phyloP scores from a whole-genome alignment of 53 echinoderm and acorn worm genomes.

The Antedon mediterranea region DNA sequence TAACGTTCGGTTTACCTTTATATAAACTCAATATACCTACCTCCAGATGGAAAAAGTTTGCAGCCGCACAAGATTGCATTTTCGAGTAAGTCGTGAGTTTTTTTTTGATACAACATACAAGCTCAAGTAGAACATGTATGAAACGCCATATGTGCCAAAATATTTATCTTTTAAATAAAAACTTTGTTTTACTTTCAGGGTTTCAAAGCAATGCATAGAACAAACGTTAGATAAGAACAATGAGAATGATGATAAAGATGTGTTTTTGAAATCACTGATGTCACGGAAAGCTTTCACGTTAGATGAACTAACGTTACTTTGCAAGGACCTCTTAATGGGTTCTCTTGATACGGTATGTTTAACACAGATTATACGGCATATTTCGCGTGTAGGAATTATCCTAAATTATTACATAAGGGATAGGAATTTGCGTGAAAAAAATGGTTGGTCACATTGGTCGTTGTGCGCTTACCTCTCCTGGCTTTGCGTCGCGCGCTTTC shows the following conservation, averaged over 20 bases:
- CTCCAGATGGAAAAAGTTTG: constrained; percentile 67
- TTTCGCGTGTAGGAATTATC: too few species aligned
- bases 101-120: too few species aligned
- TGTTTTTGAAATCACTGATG: neutral
- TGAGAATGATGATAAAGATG: neutral
- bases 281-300: constrained; percentile 1
- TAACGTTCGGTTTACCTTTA: constrained; percentile 80
- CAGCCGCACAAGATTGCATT: constrained; percentile 67
- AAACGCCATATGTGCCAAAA: neutral
- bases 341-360: constrained; percentile 72
- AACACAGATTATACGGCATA: neutral
- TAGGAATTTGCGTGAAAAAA: too few species aligned
- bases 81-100: constrained; percentile 26
- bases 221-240: neutral
- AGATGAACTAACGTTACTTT: neutral
- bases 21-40: constrained; percentile 82
- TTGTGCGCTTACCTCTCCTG: too few species aligned
- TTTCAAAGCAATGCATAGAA: neutral
- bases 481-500: too few species aligned
- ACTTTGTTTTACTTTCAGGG: neutral
- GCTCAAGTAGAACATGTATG: too few species aligned
- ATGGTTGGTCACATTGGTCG: too few species aligned
- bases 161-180: neutral
- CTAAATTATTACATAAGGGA: too few species aligned
- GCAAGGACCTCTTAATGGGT: constrained; percentile 47